A percentile compares a stretch with the other conserved stretches of the same genome.
These are phyloP conservation scores for Ecdyonurus torrentis DNA, from an alignment of 2,888 invertebrate species.

Conservation along the genomic window DNA sequence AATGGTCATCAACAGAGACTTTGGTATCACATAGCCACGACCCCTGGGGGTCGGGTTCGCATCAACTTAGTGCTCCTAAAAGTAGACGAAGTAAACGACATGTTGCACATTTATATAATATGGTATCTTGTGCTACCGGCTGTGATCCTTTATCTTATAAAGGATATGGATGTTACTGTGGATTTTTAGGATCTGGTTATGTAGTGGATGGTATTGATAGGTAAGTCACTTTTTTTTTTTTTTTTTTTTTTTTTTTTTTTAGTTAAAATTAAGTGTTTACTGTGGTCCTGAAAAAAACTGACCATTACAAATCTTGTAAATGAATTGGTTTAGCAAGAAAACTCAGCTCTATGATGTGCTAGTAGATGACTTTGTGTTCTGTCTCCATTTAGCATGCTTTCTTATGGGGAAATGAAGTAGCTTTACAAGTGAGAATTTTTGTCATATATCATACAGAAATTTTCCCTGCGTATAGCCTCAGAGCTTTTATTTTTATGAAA, in stretches of 20 bases:
- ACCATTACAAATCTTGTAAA: too few species aligned
- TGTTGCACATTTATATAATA: constrained; percentile 64
- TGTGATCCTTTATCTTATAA: constrained; percentile 71
- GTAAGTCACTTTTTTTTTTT: constrained; percentile 26
- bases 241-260: constrained; percentile 13
- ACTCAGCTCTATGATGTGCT: too few species aligned
- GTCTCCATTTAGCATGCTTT: too few species aligned
- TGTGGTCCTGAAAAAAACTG: too few species aligned
- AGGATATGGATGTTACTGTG: constrained; percentile 83
- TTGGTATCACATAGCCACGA: neutral
- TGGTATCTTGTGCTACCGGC: constrained; percentile 70
- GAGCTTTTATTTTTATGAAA: too few species aligned
- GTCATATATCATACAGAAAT: too few species aligned
- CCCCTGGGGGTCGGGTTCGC: neutral
- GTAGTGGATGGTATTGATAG: constrained; percentile 68
- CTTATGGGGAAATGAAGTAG: too few species aligned
- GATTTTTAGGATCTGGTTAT: constrained; percentile 64
- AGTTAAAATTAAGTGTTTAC: neutral
- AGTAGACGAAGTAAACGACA: constrained; percentile 44
- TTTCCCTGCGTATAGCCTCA: too few species aligned
- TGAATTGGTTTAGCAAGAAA: too few species aligned
- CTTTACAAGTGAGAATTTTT: too few species aligned
- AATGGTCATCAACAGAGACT: neutral
- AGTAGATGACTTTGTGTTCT: too few species aligned
- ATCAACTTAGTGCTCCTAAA: neutral